phyloP scores from a whole-genome alignment of 2,113 vertebrate species.

The Prochilodus magdalenae region DNA sequence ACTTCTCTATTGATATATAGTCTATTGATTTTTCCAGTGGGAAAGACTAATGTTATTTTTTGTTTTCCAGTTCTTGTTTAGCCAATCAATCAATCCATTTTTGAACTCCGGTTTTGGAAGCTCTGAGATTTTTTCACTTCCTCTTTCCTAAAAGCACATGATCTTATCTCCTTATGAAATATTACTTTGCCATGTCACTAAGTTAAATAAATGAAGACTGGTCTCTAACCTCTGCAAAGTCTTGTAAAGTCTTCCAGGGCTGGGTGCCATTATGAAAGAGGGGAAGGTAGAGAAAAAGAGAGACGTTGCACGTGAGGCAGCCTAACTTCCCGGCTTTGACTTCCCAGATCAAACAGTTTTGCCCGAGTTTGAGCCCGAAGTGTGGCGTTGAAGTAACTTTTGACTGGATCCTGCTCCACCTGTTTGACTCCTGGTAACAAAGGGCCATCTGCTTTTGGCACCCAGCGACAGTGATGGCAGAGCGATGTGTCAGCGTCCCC shows the following conservation, averaged over 20 bases:
- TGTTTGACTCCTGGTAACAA: neutral
- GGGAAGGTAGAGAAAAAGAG: neutral
- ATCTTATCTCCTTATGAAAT: too few species aligned
- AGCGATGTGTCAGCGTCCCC: slow-evolving; percentile 2
- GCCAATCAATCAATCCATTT: too few species aligned
- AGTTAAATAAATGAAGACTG: neutral
- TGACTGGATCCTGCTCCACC: neutral
- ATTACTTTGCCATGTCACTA: too few species aligned
- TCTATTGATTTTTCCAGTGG: too few species aligned
- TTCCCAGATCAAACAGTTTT: neutral
- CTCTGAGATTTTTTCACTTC: too few species aligned
- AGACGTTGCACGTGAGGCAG: neutral
- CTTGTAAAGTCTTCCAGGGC: too few species aligned
- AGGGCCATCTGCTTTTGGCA: slow-evolving; percentile 9
- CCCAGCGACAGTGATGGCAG: neutral
- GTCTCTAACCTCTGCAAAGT: too few species aligned
- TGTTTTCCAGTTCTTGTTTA: too few species aligned
- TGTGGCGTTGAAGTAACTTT: neutral
- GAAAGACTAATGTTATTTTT: too few species aligned
- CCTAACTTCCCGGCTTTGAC: neutral
- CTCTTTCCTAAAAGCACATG: too few species aligned
- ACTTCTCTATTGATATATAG: too few species aligned
- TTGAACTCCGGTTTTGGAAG: too few species aligned
- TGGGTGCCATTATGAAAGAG: neutral
- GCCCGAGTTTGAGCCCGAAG: neutral